Evolutionary conservation across 1,140 invertebrate species (phyloP), one percentile per base, ranked within the genome.

Genomic region (Solenopsis fugax): DNA sequence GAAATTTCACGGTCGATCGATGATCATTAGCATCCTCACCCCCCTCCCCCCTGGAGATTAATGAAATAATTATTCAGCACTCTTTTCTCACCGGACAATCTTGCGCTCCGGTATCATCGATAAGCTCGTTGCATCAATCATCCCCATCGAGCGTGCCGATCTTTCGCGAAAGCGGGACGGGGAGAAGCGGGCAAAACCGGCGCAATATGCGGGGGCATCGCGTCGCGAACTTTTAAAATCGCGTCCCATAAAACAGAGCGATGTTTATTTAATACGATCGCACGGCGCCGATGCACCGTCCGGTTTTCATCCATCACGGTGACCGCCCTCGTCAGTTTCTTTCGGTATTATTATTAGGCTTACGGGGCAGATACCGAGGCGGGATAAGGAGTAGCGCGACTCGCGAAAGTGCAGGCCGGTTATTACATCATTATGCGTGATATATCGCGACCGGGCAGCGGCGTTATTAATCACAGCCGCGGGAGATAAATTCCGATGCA

Each of bases 361-460:
- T n/a, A 4, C 18, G 4, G 54, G 21, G 76, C 60, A 67, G 56
- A 76, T 58, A 50, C 24, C 29, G 52, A 13, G 7, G 7, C 16
- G 21, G 24, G 62, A 88, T 88, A 89, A 82, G 71, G 29, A 72
- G 50, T n/a, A 45, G 37, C 76, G 37, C 76, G 52, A 45, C 62
- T 50, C 69, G 62, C 56, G 34, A 80, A 89, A 86, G 65, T 86
- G 56, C 48, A 89, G 84, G 86, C 82, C 87, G 75, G 82, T 86
- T 89, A 89, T 89, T 89, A 89, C 87, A 89, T 86, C 88, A 89
- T 89, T 89, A 89, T 71, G 87, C 69, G 76, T 89, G 88, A 89
- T 89, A 24, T 89, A 89, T 89, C 72, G 75, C 41, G 67, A 50
- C 12, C 75, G 54, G 29, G 54, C 52, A 69, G 69, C 56, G 34